These are phyloP conservation scores for Margaritifera margaritifera DNA, from an alignment of 2,888 invertebrate genomes.

Conservation along the genomic window DNA sequence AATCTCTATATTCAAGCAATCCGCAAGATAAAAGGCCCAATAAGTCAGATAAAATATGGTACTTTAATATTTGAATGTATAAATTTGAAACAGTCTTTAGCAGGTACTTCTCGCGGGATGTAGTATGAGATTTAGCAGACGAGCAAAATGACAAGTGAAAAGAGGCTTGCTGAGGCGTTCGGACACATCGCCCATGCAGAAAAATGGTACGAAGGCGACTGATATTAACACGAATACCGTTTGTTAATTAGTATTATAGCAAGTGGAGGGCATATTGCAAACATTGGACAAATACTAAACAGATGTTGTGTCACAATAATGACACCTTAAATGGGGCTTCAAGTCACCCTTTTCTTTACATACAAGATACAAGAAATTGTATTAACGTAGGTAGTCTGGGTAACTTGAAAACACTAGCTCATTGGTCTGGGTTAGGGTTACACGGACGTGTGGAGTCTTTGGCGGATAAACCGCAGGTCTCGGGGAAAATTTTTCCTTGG, in stretches of 20 bases:
- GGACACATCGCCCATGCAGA: slow-evolving; percentile 65
- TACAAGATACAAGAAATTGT: too few species aligned
- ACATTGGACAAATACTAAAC: background rate
- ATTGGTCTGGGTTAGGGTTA: too few species aligned
- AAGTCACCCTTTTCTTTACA: too few species aligned
- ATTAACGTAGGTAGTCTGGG: too few species aligned
- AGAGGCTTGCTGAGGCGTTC: slow-evolving; percentile 61
- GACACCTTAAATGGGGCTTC: background rate
- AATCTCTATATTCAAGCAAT: too few species aligned
- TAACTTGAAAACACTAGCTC: too few species aligned
- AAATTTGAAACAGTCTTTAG: background rate
- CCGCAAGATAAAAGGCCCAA: too few species aligned
- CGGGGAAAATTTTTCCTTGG: too few species aligned
- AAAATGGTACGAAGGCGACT: slow-evolving; percentile 56
- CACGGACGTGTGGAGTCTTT: too few species aligned
- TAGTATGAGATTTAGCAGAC: slow-evolving; percentile 2
- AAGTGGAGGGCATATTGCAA: background rate
- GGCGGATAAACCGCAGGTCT: too few species aligned
- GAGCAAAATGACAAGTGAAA: slow-evolving; percentile 31
- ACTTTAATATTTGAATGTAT: background rate
- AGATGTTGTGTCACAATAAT: background rate
- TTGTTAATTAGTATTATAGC: background rate
- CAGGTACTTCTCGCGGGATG: background rate
- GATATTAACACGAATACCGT: background rate
- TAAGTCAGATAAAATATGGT: too few species aligned